Conservation (phyloP, 64 coral and sea anemone genomes). For the Pocillopora damicornis region DNA sequence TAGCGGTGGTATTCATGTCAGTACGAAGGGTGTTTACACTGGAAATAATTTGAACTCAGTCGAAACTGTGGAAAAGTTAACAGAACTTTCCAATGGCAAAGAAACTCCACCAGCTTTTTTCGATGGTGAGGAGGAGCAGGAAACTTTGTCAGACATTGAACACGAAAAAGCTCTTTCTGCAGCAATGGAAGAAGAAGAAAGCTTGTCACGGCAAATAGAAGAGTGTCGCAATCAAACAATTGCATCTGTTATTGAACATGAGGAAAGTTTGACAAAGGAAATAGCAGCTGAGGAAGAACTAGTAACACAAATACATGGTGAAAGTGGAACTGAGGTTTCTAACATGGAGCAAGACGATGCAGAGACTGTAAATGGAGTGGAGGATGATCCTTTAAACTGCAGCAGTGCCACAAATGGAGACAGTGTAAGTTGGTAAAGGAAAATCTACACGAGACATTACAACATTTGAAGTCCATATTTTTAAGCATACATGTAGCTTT, state of each 20-base stretch:
- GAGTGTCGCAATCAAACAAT: constrained; percentile 80
- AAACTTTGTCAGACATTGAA: constrained; percentile 58
- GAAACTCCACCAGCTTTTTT: constrained; percentile 24
- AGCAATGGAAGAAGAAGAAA: constrained; percentile 73
- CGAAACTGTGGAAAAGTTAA: neutral
- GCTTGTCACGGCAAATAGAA: constrained; percentile 65
- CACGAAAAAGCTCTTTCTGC: constrained; percentile 85
- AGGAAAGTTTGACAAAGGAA: constrained; percentile 79
- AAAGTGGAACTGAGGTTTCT: constrained; percentile 46
- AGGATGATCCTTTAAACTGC: constrained; percentile 4
- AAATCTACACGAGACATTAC: neutral
- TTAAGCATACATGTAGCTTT: neutral
- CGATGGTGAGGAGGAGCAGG: constrained; percentile 70
- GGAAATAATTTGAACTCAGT: neutral
- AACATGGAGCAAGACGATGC: constrained; percentile 41
- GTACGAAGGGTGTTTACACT: neutral
- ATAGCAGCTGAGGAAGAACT: constrained; percentile 92
- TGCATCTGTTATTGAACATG: constrained; percentile 90
- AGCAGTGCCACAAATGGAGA: constrained; percentile 23
- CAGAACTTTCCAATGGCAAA: neutral
- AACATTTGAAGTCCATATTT: neutral
- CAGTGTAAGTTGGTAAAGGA: neutral
- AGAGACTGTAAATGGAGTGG: neutral
- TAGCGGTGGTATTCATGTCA: neutral
- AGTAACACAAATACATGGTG: constrained; percentile 82